Evolutionary conservation across 2,113 vertebrate species (phyloP), one percentile per base, ranked within the genome.

Genomic region (Odobenus rosmarus): DNA sequence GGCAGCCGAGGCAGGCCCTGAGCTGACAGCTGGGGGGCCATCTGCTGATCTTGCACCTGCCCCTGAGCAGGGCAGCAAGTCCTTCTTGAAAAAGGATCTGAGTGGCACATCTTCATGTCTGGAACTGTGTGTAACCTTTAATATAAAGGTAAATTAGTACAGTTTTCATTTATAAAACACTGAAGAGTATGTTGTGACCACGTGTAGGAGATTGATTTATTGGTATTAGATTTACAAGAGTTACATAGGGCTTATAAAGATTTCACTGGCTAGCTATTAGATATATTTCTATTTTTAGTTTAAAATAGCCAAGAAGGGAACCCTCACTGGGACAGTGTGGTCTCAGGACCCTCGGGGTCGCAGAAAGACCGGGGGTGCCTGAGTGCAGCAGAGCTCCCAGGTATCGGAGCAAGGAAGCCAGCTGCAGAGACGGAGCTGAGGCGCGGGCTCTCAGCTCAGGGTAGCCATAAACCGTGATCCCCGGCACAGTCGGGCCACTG

Each of bases 141-240:
- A 76, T 55, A 82, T 55, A 79, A 94, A 97, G 62, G 31, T 28
- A 88, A 76, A 79, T 71, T 69, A 77, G 62, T 88, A 61, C 12
- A 80, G 15, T 46, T 94, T 92, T 77, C 10, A 16, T 91, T 33
- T 84, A 51, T 64, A 62, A 80, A 92, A 94, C 36, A 85, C 84
- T 80, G 88, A 93, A 69, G 76, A 74, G 51, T 87, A 90, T 91
- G 91, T 88, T 13, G 12, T 94, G 42, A 79, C 23, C 49, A 93
- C 3, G 26, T 39, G 16, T 62, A 36, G 4, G 4, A 83, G 67
- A 42, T 76, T 86, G 62, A 69, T 33, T 94, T 79, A 92, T 85
- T 85, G 33, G 36, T 85, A n/a, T 93, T 96, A 79, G 36, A 92
- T 85, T 92, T 96, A 33, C 16, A 81, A 31, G 76, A 90, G 57